phyloP scores from a whole-genome alignment of 2,797 vertebrate species.

The Malacoraja senta region DNA sequence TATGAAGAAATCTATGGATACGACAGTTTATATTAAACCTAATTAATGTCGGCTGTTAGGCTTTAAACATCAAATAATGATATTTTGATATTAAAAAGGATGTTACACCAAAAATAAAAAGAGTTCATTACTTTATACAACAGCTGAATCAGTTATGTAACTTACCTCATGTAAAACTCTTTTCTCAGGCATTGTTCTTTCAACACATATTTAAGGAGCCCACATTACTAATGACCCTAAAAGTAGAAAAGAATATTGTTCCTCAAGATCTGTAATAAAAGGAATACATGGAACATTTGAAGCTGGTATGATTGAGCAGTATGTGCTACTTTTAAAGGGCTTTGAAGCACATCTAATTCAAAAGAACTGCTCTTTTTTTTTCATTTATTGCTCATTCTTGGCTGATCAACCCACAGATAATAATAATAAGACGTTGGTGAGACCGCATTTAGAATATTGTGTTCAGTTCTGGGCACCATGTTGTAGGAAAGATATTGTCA shows the following conservation, averaged over 20 bases:
- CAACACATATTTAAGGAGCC: background rate
- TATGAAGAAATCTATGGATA: background rate
- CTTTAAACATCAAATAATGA: background rate
- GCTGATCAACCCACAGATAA: background rate
- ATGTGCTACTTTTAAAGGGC: background rate
- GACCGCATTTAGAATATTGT: too few relatives aligned
- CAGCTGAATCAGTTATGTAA: background rate
- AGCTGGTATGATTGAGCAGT: background rate
- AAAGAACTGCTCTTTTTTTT: background rate
- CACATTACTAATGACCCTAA: background rate
- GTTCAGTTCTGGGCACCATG: too few relatives aligned
- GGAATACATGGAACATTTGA: background rate
- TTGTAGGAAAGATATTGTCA: too few relatives aligned
- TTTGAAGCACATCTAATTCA: background rate
- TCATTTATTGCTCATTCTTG: background rate
- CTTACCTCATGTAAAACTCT: background rate
- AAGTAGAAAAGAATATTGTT: background rate
- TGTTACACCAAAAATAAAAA: background rate
- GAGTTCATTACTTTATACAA: background rate
- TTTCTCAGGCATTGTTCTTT: background rate
- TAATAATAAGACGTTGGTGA: background rate
- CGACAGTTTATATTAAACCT: constrained; percentile 3
- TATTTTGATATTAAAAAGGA: background rate
- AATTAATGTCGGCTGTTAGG: background rate
- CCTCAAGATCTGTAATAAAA: background rate